These are phyloP conservation scores for Theristicus caerulescens DNA, from an alignment of 2,113 vertebrate genomes.

Conservation along the genomic window DNA sequence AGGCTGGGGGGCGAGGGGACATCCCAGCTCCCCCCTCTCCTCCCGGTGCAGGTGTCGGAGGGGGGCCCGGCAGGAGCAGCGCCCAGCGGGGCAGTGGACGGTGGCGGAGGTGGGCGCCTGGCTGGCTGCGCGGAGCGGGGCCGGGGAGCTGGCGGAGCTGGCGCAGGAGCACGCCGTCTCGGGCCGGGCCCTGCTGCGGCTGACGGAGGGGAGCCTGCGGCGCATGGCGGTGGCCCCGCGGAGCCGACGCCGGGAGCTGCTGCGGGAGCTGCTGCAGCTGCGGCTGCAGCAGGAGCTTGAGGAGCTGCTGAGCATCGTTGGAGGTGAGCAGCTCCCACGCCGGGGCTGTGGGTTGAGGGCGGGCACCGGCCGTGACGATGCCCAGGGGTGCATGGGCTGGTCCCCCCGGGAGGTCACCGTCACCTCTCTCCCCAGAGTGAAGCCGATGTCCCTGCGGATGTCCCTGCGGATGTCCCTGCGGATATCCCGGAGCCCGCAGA, in stretches of 20 bases:
- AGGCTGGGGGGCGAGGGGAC: too few relatives aligned
- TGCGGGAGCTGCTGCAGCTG: slow-evolving; percentile 31
- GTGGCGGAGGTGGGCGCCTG: background rate
- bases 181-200: background rate
- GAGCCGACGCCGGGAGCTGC: background rate
- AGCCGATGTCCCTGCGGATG: background rate
- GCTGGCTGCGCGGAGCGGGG: background rate
- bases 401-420: background rate
- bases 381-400: rapidly evolving
- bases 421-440: background rate
- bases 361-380: background rate
- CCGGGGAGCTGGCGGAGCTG: background rate
- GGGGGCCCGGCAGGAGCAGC: background rate
- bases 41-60: background rate
- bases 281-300: background rate
- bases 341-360: rapidly evolving
- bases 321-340: background rate
- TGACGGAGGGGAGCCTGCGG: background rate
- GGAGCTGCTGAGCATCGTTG: background rate
- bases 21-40: background rate
- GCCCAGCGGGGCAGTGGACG: background rate
- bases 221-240: background rate
- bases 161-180: background rate
- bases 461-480: background rate
- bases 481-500: background rate